Evolutionary conservation across 2,113 vertebrate genomes (phyloP), one percentile per base, ranked within the genome.

Genomic region (Anseranas semipalmata): DNA sequence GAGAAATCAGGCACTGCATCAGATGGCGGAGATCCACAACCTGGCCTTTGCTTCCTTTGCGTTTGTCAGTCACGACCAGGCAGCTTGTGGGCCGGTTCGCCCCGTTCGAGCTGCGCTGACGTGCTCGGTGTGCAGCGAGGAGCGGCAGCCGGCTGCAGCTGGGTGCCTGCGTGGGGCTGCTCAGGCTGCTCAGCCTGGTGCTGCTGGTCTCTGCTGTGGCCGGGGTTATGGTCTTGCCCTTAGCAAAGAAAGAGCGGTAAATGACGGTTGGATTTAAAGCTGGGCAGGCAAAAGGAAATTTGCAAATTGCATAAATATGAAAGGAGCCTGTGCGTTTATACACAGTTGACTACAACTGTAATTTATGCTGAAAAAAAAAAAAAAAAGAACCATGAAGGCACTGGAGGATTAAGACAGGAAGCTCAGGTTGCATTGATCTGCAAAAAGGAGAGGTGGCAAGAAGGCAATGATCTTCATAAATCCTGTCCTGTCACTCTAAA

Each of bases 401-500:
- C 39, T 14, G 5, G 53, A 87, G 20, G 45, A 80, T 93, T 89
- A 68, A 65, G 39, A 56, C 7, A 62, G 59, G 77, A 90, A 71
- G 19, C 67, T 88, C 70, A 41, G 16, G 33, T 73, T 33, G 41
- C 66, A 43, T 5, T 91, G 41, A 50, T 87, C 8, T 72, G 81
- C 33, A 48, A 33, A 78, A 85, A 37, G 8, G 77, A n/a, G 56
- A 72, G 24, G 7, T 2, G 13, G 7, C 0, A 1, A 21, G 33
- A 93, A 13, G 21, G 25, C 85, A 86, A 53, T 70, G 2, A 59
- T 88, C 20, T 3, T 90, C 13, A 17, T 32, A 50, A 80, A 19
- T 94, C 39, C 50, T 56, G 20, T 79, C 88, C 53, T 83, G 15
- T 73, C 21, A 70, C 28, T 74, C 62, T 88, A 84, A 93, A 70